Evolutionary conservation across 2,888 invertebrate genomes (phyloP).

Genomic region (Hyles lineata): DNA sequence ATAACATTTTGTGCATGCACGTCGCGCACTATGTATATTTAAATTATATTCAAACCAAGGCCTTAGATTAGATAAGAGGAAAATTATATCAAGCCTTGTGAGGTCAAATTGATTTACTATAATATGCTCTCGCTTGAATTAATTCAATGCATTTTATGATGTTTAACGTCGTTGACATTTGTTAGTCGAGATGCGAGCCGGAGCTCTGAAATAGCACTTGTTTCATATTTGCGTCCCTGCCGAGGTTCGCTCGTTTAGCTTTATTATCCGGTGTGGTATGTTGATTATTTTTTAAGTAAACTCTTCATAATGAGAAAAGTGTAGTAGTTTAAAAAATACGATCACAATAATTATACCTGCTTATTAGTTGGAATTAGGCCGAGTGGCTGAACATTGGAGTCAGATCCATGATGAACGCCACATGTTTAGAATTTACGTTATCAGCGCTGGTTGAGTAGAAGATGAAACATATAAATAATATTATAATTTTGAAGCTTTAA

Average conservation of each 20-base stretch:
- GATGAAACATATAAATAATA: too few species aligned
- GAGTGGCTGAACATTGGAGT: too few species aligned
- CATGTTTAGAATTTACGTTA: too few species aligned
- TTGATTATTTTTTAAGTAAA: not conserved
- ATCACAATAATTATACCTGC: too few species aligned
- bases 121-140: constrained; percentile 4
- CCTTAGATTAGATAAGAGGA: constrained; percentile 55
- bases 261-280: not conserved
- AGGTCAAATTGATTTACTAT: constrained; percentile 37
- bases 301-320: too few species aligned
- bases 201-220: not conserved
- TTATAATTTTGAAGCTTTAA: too few species aligned
- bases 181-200: not conserved
- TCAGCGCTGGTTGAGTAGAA: too few species aligned
- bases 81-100: constrained; percentile 36
- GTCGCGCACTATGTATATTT: constrained; percentile 1
- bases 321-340: too few species aligned
- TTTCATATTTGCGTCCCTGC: not conserved
- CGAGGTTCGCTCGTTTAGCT: not conserved
- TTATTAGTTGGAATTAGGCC: too few species aligned
- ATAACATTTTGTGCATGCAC: constrained; percentile 1
- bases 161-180: constrained; percentile 8
- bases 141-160: constrained; percentile 14
- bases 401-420: too few species aligned
- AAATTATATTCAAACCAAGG: constrained; percentile 47